Base-by-base conservation (phyloP, 2,113 vertebrate genomes). In the Siphamia tubifer region DNA sequence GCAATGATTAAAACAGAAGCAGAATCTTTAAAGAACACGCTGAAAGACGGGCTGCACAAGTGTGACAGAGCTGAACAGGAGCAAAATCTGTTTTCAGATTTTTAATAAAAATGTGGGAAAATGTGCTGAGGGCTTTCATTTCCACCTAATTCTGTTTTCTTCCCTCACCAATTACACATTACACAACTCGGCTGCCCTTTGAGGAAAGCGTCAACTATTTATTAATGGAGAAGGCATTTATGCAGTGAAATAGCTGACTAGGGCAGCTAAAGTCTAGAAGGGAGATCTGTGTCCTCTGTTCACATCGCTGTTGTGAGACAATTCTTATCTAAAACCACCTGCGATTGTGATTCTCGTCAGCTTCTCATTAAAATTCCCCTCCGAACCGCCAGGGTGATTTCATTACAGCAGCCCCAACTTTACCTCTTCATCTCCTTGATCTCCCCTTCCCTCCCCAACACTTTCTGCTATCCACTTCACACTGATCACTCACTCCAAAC, bases 341-440 rank as follows among this genome's bases (percentile, higher is more conserved):
- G 65, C 42, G 9, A 64, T 53, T 54, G 68, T 43, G 61, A 74
- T 74, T 75, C 79, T 56, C 6, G 13, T 54, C 60, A 53, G 67
- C 45, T 20, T 57, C 79, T 81, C 75, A 84, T 88, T 89, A 83
- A 68, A 71, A 83, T 81, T 79, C 30, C 27, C 34, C 28, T 15
- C 49, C 5, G 40, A 87, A 55, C 58, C 24, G 38, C 49, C 43
- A 7, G 31, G 40, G 62, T 8, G 42, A 79, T 87, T 83, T 83
- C 69, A 84, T 87, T 84, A 86, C 68, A n/a, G 44, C 77, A 42
- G 68, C 75, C 76, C 55, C 65, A 73, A 83, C 69, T 83, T 79
- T 48, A 64, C 52, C 54, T 70, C 71, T 70, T 65, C 64, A 67
- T 81, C 79, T 72, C 70, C 54, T 74, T 68, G 40, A 83, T 61